Evolutionary conservation across 2,888 invertebrate species (phyloP).

Genomic region (Drosophila atroscutellata): DNA sequence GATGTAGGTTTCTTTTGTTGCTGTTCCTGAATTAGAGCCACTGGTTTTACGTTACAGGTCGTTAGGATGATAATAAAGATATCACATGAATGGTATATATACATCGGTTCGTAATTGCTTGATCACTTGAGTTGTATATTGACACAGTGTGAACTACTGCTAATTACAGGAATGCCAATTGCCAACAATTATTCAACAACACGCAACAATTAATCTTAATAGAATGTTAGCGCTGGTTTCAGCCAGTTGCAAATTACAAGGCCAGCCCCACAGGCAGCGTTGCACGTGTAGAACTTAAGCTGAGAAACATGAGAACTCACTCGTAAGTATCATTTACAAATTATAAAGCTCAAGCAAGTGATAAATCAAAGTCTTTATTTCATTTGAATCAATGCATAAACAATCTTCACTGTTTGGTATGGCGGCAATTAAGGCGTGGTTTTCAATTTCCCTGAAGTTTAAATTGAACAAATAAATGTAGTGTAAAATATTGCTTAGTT

Average conservation of each 20-base stretch:
- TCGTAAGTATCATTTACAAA: constrained; percentile 25
- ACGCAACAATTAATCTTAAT: constrained; percentile 4
- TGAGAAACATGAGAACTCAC: constrained; percentile 13
- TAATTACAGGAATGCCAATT: constrained; percentile 7
- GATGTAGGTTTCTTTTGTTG: constrained; percentile 30
- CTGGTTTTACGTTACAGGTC: constrained; percentile 61
- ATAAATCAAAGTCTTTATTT: constrained; percentile 39
- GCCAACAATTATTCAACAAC: neutral
- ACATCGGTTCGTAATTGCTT: constrained; percentile 61
- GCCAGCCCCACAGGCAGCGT: neutral
- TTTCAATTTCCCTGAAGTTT: constrained; percentile 14
- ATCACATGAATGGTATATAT: constrained; percentile 57
- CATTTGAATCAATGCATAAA: constrained; percentile 30
- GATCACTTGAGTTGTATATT: constrained; percentile 33
- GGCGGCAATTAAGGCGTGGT: constrained; percentile 29
- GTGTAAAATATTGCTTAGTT: neutral
- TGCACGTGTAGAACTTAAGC: constrained; percentile 6
- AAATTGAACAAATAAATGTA: constrained; percentile 30
- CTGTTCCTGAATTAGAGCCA: constrained; percentile 40
- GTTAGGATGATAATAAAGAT: constrained; percentile 66
- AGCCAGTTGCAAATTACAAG: constrained; percentile 24
- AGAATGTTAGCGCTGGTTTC: neutral
- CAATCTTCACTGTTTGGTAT: neutral
- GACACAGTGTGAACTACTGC: constrained; percentile 26
- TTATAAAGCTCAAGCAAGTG: neutral